A percentile compares a stretch with the other conserved stretches of the same genome.
These are phyloP conservation scores for Anolis sagrei DNA, from an alignment of 2,113 vertebrate genomes.

Conservation along the genomic window DNA sequence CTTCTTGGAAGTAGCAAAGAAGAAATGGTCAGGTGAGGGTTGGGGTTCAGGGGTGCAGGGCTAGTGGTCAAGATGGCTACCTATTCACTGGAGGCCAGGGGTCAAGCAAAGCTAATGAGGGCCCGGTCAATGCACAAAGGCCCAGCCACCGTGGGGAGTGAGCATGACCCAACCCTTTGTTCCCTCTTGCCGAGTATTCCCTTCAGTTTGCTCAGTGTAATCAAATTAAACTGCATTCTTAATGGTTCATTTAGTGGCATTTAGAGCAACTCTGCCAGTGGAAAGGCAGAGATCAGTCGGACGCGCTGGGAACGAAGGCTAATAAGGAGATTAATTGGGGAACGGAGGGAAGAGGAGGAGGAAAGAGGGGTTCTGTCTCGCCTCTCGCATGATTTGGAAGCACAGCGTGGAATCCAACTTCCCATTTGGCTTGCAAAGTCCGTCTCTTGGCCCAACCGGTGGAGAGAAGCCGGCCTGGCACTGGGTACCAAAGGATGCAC, in stretches of 20 bases:
- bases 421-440: neutral
- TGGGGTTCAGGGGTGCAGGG: neutral
- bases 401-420: neutral
- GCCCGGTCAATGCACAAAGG: slow-evolving; percentile 53
- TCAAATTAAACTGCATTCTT: slow-evolving; percentile 77
- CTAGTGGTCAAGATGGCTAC: slow-evolving; percentile 28
- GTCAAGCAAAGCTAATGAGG: slow-evolving; percentile 65
- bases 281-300: slow-evolving; percentile 67
- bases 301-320: slow-evolving; percentile 71
- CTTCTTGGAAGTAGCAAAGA: neutral
- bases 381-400: slow-evolving; percentile 54
- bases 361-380: slow-evolving; percentile 51
- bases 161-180: slow-evolving; percentile 72
- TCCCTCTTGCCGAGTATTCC: slow-evolving; percentile 63
- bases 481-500: too few relatives aligned
- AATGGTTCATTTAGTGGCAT: slow-evolving; percentile 75
- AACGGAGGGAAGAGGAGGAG: slow-evolving; percentile 2
- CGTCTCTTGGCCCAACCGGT: accelerated
- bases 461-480: accelerated
- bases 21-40: slow-evolving; percentile 10
- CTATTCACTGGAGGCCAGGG: slow-evolving; percentile 49
- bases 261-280: slow-evolving; percentile 74
- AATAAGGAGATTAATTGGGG: slow-evolving; percentile 74
- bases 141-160: slow-evolving; percentile 66
- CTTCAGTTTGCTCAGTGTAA: slow-evolving; percentile 78